A percentile compares a stretch with the other conserved stretches of the same genome.
Conservation (phyloP, 2,113 vertebrate species). For the Cephalopholis sonnerati region DNA sequence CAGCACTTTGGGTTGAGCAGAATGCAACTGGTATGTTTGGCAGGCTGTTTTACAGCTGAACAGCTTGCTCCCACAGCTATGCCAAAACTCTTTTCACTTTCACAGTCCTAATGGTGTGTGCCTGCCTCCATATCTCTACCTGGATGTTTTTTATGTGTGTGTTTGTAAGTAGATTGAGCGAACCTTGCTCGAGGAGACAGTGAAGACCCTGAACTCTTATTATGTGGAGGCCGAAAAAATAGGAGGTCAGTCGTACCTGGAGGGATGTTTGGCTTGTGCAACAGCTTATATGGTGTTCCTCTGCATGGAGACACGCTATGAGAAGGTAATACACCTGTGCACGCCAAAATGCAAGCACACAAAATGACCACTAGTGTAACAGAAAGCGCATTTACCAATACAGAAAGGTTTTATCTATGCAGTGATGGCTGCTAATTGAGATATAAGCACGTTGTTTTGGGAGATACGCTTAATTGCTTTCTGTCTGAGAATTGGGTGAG, state of each 20-base stretch:
- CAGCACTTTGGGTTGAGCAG: constrained; percentile 35
- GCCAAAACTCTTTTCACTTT: constrained; percentile 18
- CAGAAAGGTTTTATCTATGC: background rate
- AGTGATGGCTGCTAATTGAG: background rate
- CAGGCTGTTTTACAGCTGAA: constrained; percentile 30
- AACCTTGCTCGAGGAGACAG: constrained; percentile 94
- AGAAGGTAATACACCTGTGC: constrained; percentile 88
- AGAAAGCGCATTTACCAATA: background rate
- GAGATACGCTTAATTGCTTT: too few species aligned
- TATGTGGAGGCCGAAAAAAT: constrained; percentile 97
- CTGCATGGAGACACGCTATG: constrained; percentile 99
- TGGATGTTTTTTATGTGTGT: constrained; percentile 45
- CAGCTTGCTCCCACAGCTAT: constrained; percentile 25
- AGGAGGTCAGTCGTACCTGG: constrained; percentile 95
- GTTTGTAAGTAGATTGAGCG: constrained; percentile 90
- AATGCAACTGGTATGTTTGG: constrained; percentile 54
- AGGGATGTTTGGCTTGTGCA: constrained; percentile 95
- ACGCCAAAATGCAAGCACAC: background rate
- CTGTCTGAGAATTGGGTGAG: too few species aligned
- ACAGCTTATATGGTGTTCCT: constrained; percentile 98
- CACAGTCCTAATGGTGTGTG: background rate
- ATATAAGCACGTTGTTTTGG: too few species aligned
- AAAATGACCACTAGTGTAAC: background rate
- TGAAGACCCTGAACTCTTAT: constrained; percentile 96
- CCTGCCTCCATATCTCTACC: constrained; percentile 29